Evolutionary conservation across 2,888 invertebrate species (phyloP).

Genomic region (Ophraella communa): DNA sequence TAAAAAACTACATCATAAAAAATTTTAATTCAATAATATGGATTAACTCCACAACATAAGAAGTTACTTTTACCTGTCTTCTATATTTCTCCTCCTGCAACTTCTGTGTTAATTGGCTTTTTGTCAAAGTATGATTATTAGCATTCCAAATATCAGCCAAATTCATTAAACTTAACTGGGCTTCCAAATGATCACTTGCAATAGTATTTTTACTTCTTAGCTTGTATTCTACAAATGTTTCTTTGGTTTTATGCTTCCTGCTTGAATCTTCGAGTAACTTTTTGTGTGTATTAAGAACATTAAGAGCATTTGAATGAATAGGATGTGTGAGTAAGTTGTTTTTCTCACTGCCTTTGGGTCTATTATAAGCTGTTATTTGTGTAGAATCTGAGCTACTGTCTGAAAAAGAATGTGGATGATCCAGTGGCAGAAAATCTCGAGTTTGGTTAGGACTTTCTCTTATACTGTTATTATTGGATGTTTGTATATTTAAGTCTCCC

Average conservation of each 20-base stretch:
- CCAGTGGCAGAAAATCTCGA: conserved; percentile 6
- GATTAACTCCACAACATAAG: too few species aligned
- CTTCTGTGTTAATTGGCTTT: conserved; percentile 56
- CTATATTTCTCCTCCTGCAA: conserved; percentile 79
- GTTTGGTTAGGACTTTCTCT: conserved; percentile 1
- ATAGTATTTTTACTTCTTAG: conserved; percentile 35
- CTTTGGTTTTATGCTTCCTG: conserved; percentile 28
- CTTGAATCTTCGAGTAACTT: conserved; percentile 38
- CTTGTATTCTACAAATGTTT: conserved; percentile 24
- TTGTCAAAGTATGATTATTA: conserved; percentile 29
- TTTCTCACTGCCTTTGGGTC: conserved; percentile 17
- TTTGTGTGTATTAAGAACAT: conserved; percentile 47
- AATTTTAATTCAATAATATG: too few species aligned
- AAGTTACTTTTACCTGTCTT: conserved; percentile 80
- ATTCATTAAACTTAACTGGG: conserved; percentile 53
- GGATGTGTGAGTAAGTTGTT: conserved; percentile 35
- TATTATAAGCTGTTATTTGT: conserved; percentile 47
- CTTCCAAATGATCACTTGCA: conserved; percentile 20
- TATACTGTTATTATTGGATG: not conserved
- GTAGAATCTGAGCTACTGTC: conserved; percentile 49
- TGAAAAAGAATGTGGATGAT: conserved; percentile 30
- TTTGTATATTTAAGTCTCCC: not conserved
- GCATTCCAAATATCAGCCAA: conserved; percentile 71
- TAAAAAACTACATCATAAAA: too few species aligned
- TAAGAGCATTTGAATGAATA: conserved; percentile 47